Evolutionary conservation across 2,113 vertebrate genomes (phyloP).

Genomic region (Ramphastos sulfuratus): DNA sequence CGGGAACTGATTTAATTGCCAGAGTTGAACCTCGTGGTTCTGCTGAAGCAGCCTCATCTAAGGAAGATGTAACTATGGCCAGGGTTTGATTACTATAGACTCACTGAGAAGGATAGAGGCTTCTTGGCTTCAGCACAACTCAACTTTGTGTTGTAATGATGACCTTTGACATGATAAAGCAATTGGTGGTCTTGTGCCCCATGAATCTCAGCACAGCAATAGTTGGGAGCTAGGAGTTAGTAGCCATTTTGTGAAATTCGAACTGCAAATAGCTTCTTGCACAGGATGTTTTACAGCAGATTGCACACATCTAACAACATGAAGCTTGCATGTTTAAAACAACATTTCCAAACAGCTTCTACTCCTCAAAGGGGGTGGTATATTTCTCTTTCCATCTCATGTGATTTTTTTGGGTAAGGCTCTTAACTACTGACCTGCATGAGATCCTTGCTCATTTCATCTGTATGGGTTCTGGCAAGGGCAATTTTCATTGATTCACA

Average conservation of each 20-base stretch:
- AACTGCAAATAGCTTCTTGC: background rate
- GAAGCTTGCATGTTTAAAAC: background rate
- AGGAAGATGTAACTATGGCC: background rate
- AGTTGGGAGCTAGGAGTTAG: background rate
- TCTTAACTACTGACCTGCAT: background rate
- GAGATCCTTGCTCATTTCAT: background rate
- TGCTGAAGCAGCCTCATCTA: background rate
- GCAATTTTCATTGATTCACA: too few species aligned
- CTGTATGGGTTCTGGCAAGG: rapidly evolving
- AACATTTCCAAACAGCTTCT: background rate
- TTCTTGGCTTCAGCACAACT: background rate
- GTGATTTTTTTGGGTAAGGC: background rate
- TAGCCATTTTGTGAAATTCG: background rate
- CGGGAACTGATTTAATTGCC: background rate
- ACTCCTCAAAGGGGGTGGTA: background rate
- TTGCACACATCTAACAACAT: rapidly evolving
- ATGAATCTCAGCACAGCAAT: background rate
- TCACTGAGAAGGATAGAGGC: background rate
- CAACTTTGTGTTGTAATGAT: rapidly evolving
- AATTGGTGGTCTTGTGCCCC: background rate
- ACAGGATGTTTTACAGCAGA: background rate
- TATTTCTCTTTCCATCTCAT: background rate
- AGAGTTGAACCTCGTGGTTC: background rate
- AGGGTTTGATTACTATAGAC: background rate
- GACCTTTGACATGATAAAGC: background rate